Base-by-base conservation (phyloP, 2,797 vertebrate species). In the Tapera naevia region DNA sequence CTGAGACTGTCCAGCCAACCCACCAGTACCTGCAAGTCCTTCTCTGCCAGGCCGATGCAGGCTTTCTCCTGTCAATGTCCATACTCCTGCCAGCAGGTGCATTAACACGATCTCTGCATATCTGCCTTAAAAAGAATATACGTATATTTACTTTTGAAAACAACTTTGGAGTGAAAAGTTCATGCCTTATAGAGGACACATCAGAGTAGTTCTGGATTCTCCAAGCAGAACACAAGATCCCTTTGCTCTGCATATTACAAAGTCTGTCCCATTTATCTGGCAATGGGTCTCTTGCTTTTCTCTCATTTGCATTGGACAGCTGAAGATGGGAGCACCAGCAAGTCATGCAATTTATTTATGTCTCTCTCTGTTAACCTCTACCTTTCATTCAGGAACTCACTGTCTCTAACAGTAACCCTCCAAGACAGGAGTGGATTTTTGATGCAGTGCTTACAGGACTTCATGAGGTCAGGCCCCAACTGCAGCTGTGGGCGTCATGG, bases 401-500 rank as follows among this genome's bases (percentile, higher is more conserved):
- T 17, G 32, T 22, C 53, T 41, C 80, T 54, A 4, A 21, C 27
- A 43, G 61, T 2, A 35, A 24, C 75, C 58, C 43, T 16, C 48
- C 66, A 13, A 13, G 56, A 24, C n/a, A 61, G 43, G 50, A 25
- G 0, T 0, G 8, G 69, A 5, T n/a, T 37, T 81, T 62, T 9
- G 33, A 61, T 5, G 57, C 21, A 9, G 66, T 0, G 13, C 45
- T 64, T 21, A 45, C 66, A 84, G 65, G 53, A 30, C 19, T 9
- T 13, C 9, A 9, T 1, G 12, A 56, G 65, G 32, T 17, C 4
- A 0, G 54, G 50, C 7, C 67, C 80, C 35, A 4, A 7, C 45
- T 14, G 41, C 17, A 7, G 4, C 11, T 17, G 57, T 0, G 2
- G 45, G n/a, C 2, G 4, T 14, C 33, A 12, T 2, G 2, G 79